A percentile compares a stretch with the other conserved stretches of the same genome.
Conservation (phyloP, 2,888 invertebrate species). For the Alloscopus bannaensis region DNA sequence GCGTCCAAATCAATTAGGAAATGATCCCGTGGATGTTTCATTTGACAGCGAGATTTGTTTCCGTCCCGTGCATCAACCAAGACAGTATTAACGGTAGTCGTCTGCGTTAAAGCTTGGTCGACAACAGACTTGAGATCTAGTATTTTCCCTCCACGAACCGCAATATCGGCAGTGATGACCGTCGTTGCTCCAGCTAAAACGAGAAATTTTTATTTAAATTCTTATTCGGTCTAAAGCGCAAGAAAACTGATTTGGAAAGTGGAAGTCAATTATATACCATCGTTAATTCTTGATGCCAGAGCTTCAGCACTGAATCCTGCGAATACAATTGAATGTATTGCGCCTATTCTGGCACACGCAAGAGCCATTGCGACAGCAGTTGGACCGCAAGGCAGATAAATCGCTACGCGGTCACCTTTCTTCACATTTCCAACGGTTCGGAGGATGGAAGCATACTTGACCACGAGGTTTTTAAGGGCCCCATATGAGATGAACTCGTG, state of each 20-base stretch:
- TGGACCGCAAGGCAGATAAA: conserved; percentile 77
- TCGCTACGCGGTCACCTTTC: conserved; percentile 77
- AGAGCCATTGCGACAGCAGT: conserved; percentile 77
- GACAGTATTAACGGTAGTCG: conserved; percentile 76
- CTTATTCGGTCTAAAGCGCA: not conserved
- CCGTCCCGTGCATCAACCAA: conserved; percentile 75
- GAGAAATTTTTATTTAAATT: not conserved
- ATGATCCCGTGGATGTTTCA: conserved; percentile 66
- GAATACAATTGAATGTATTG: conserved; percentile 78
- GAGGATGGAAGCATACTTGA: conserved; percentile 68
- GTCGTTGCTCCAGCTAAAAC: conserved; percentile 76
- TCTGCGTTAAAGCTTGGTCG: conserved; percentile 75
- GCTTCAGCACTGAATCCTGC: conserved; percentile 78
- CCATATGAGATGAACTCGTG: conserved; percentile 74
- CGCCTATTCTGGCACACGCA: conserved; percentile 78
- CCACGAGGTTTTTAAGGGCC: conserved; percentile 59
- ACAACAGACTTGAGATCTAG: conserved; percentile 76
- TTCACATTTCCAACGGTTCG: conserved; percentile 74
- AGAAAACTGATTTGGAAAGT: not conserved
- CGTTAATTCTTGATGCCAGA: conserved; percentile 76
- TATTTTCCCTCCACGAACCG: conserved; percentile 76
- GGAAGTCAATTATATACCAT: conserved; percentile 74
- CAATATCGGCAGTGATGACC: conserved; percentile 77
- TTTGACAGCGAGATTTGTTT: conserved; percentile 40
- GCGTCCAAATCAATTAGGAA: conserved; percentile 76